Base-by-base conservation (phyloP, 2,113 vertebrate species). In the Phyllopteryx taeniolatus region DNA sequence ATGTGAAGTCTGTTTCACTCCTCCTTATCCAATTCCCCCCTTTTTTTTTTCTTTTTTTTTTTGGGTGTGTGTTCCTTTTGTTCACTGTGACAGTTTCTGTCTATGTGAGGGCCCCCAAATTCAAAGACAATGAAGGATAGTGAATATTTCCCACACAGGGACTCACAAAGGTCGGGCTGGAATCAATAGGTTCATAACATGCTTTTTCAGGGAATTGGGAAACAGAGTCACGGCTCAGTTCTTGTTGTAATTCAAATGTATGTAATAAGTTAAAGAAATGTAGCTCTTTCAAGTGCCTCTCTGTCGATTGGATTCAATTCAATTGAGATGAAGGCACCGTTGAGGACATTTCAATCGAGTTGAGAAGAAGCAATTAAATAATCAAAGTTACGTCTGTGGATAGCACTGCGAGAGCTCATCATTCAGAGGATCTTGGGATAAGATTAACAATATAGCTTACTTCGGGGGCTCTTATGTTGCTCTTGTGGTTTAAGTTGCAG, bases 41-140 rank as follows among this genome's bases (percentile, higher is more conserved):
- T 79, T 82, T 77, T 20, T 27, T 27, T 27, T 1, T 1, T 27
- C 27, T 27, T 27, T 27, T 27, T 27, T 27, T 27, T 27, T 27
- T 27, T 27, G 27, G 27, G 27, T 20, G 54, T 22, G 42, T 43
- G 20, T 65, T 61, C 85, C 90, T 91, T 94, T 94, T 93, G 93
- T 90, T 91, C 81, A 39, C 77, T 39, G 73, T 87, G 87, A 91
- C 90, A 88, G 92, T 89, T 88, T 93, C 88, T 88, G 78, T 86
- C 83, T 80, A 70, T 88, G 84, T 83, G 88, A 88, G 91, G 35
- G 84, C 87, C 91, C 89, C 64, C 74, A 79, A 80, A 84, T 86
- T 86, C 82, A 85, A 87, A 88, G 76, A 74, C 85, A 83, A 80
- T 43, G 66, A 76, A 89, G 79, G 85, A 87, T 86, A 88, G 83